Percentiles rank a stretch among this genome's conserved stretches.
Conservation (phyloP, 92 coral and sea anemone species). For the Metridium senile region DNA sequence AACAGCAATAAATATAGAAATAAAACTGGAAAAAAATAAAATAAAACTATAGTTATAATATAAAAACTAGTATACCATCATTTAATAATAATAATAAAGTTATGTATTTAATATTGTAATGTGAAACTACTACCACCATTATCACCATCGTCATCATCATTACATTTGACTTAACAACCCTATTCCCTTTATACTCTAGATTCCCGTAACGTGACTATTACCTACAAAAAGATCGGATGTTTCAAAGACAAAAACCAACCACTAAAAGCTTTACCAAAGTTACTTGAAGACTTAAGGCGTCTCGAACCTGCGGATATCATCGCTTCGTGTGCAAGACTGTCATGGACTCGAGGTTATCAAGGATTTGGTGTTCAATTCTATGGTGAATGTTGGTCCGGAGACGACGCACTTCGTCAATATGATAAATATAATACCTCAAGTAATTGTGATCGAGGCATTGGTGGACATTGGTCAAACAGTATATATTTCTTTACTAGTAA, state of each 20-base stretch:
- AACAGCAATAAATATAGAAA: too few species aligned
- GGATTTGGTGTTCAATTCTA: constrained; percentile 56
- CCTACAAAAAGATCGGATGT: constrained; percentile 41
- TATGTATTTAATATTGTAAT: too few species aligned
- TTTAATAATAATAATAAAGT: too few species aligned
- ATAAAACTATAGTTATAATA: too few species aligned
- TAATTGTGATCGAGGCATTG: constrained; percentile 31
- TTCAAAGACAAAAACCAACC: constrained; percentile 48
- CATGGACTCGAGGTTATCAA: constrained; percentile 34
- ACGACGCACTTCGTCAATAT: constrained; percentile 39
- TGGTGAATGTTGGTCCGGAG: constrained; percentile 64
- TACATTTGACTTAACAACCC: too few species aligned
- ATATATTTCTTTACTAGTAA: constrained; percentile 47
- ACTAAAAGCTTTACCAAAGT: constrained; percentile 37
- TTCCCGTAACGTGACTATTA: constrained; percentile 3
- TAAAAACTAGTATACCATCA: too few species aligned
- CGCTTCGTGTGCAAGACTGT: constrained; percentile 3
- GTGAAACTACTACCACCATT: too few species aligned
- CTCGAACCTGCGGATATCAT: neutral
- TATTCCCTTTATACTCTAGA: neutral
- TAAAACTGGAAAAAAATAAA: too few species aligned
- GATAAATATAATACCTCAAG: constrained; percentile 33
- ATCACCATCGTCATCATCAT: too few species aligned
- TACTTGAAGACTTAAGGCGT: neutral
- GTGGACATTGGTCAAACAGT: constrained; percentile 50